phyloP scores from a whole-genome alignment of 2,888 invertebrate genomes.

The Crossocerus cetratus region DNA sequence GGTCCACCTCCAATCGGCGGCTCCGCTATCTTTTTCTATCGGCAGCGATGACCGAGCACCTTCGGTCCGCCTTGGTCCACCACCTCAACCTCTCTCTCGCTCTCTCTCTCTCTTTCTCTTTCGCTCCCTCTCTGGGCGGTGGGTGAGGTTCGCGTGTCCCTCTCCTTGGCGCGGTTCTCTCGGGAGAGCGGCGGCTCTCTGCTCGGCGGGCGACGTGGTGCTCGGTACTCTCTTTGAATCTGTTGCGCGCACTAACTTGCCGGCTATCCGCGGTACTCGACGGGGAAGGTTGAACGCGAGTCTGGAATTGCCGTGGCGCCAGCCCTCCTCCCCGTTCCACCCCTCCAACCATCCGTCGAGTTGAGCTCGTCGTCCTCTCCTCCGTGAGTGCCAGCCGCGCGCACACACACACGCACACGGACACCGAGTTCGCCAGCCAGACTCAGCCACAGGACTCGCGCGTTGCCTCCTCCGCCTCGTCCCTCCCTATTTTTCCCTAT shows the following conservation, averaged over 20 bases:
- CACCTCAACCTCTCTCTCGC: constrained; percentile 2
- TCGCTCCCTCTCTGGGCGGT: constrained; percentile 12
- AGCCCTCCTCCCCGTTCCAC: constrained; percentile 67
- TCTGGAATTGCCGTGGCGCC: constrained; percentile 76
- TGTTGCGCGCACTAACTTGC: constrained; percentile 67
- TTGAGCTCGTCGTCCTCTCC: constrained; percentile 17
- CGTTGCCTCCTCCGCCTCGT: constrained; percentile 52
- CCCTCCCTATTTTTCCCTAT: constrained; percentile 69
- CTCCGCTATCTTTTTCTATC: constrained; percentile 7
- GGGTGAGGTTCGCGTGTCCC: no score
- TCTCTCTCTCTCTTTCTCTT: constrained; percentile 26
- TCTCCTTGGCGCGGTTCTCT: no score
- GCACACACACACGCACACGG: no score
- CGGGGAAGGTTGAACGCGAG: constrained; percentile 74
- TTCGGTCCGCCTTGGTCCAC: constrained; percentile 19
- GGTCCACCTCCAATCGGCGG: constrained; percentile 10
- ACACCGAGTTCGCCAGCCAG: no score
- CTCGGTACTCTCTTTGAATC: constrained; percentile 59
- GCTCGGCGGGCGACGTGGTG: constrained; percentile 19
- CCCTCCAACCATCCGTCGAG: constrained; percentile 26
- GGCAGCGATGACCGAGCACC: constrained; percentile 17
- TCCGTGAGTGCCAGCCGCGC: constrained; percentile 38
- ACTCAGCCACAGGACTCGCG: constrained; percentile 26
- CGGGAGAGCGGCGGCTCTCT: no score
- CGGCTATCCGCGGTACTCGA: constrained; percentile 68